Base-by-base conservation (phyloP, 2,797 vertebrate genomes). In the Philypnodon macrostomus region DNA sequence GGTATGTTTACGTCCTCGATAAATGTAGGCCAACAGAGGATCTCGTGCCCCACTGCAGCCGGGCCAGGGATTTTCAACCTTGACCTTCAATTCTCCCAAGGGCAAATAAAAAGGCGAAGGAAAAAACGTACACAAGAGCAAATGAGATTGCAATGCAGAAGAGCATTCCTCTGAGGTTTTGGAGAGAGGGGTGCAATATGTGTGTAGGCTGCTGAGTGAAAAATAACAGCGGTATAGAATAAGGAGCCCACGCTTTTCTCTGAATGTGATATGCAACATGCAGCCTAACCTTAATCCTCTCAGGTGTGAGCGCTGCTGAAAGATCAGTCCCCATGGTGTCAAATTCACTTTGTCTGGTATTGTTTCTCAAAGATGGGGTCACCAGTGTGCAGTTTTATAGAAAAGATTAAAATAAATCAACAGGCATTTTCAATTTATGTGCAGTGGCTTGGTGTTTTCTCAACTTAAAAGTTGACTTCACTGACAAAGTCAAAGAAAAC, bases 181-280 rank as follows among this genome's bases (percentile, higher is more conserved):
- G 33, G 53, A 47, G 9, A 34, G 33, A 42, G 47, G 32, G 38
- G 42, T 46, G 38, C 21, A 19, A 13, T 19, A 41, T 56, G 61
- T 75, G 77, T 76, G 77, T 75, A 63, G 67, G 72, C 27, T 73
- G 72, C 8, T 8, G 33, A 61, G 67, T n/a, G 8, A 57, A 50
- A 59, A 54, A 76, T 45, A 63, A 59, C 19, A 63, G 13, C 1
- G 1, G 56, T 38, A 30, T 12, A 45, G 33, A 47, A 3, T 9
- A 41, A 14, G 41, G 16, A 67, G 57, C 55, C 59, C 62, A 66
- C 38, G 53, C 67, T 51, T 40, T 67, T 15, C 6, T 53, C 51
- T 41, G 35, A 66, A 40, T 38, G 39, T n/a, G 37, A 71, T 61
- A 54, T 55, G 34, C 58, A 72, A 29, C 45, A 30, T 23, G 49